Evolutionary conservation across 2,113 vertebrate species (phyloP).

Genomic region (Xerus inauris): DNA sequence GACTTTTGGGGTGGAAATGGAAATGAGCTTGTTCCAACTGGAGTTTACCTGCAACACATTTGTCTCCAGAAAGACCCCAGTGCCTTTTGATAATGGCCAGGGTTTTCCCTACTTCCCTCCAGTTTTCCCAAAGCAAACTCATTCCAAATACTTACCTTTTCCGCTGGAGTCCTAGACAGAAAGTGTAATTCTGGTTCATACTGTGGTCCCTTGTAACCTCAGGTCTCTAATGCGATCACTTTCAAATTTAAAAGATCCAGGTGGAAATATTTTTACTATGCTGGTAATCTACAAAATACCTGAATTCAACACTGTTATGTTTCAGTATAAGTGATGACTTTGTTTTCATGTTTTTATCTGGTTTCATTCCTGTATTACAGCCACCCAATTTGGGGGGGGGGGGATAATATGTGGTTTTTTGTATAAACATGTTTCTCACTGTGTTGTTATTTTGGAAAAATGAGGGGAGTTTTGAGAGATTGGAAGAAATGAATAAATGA

Average conservation of each 20-base stretch:
- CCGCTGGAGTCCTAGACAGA: conserved; percentile 67
- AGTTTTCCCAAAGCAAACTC: conserved; percentile 64
- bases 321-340: conserved; percentile 79
- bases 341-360: conserved; percentile 76
- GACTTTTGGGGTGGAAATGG: neutral
- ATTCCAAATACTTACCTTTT: conserved; percentile 51
- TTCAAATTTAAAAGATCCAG: conserved; percentile 79
- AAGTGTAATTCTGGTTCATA: conserved; percentile 78
- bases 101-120: conserved; percentile 64
- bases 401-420: conserved; percentile 84
- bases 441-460: conserved; percentile 66
- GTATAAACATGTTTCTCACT: conserved; percentile 76
- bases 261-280: conserved; percentile 84
- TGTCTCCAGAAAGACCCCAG: conserved; percentile 53
- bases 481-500: conserved; percentile 65
- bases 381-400: conserved; percentile 80
- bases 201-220: conserved; percentile 84
- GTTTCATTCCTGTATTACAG: conserved; percentile 80
- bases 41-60: conserved; percentile 26
- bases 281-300: conserved; percentile 66
- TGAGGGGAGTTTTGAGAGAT: conserved; percentile 40
- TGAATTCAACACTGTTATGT: conserved; percentile 70
- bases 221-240: conserved; percentile 85
- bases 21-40: conserved; percentile 31
- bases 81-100: conserved; percentile 57